Base-by-base conservation (phyloP, 2,113 vertebrate genomes). In the Charadrius vociferus region DNA sequence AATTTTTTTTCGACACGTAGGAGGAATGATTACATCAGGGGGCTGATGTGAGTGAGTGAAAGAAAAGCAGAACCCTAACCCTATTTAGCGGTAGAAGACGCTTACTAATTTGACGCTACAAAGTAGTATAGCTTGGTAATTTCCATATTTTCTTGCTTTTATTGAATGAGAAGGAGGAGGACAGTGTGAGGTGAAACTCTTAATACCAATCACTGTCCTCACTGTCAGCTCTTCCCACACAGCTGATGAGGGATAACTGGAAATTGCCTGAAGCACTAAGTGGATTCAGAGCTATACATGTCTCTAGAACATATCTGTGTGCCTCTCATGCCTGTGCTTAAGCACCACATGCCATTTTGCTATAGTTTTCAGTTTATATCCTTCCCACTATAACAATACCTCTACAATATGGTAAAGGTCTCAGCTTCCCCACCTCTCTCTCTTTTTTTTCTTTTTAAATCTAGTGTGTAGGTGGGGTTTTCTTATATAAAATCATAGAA, bases 401-500 rank as follows among this genome's bases (percentile, higher is more conserved):
- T 53, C 32, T 66, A 71, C 10, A 53, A 37, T 45, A 49, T 7
- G 5, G 5, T 58, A 63, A 67, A 71, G 2, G 7, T 61, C 27
- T 70, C 7, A n/a, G 14, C 14, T 71, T 68, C 23, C 14, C 4
- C 4, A 3, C 36, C 2, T 2, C 6, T 5, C 3, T 17, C 7
- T 15, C 7, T 19, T 7, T 22, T 53, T 24, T 32, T 70, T 66
- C 43, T 23, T 6, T 18, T 55, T 24, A n/a, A n/a, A 47, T 36
- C 27, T 50, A 14, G 7, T 20, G 5, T 43, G 7, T 37, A 59
- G 29, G 22, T 85, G 29, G 9, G 4, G 9, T 39, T 78, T 90
- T 81, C 55, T 71, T 49, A 19, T 26, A n/a, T n/a, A n/a, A n/a
- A n/a, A n/a, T n/a, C n/a, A n/a, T n/a, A n/a, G n/a, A n/a, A n/a